phyloP scores from a whole-genome alignment of 2,113 vertebrate genomes.

The Phycodurus eques region DNA sequence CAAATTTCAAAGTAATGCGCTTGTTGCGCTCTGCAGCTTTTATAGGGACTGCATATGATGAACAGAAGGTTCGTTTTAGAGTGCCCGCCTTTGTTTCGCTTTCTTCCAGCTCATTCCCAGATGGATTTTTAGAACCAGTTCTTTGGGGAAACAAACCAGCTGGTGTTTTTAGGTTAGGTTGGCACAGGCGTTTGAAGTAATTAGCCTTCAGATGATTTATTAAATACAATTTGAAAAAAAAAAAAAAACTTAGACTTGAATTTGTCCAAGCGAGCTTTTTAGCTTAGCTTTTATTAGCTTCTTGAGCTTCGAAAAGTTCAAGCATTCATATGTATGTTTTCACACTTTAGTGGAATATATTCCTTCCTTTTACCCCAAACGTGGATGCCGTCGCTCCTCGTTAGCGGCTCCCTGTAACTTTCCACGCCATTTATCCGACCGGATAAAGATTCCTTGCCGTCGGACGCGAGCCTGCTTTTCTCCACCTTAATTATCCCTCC shows the following conservation, averaged over 20 bases:
- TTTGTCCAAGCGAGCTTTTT: too few relatives aligned
- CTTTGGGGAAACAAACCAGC: background rate
- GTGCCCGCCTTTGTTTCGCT: background rate
- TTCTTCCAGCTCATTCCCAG: background rate
- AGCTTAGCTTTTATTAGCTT: too few relatives aligned
- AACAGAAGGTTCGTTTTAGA: background rate
- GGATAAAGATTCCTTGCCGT: slow-evolving; percentile 53
- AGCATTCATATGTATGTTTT: slow-evolving; percentile 8
- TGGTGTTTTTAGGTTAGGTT: slow-evolving; percentile 34
- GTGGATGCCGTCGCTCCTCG: background rate
- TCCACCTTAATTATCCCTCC: slow-evolving; percentile 57
- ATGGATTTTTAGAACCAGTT: background rate
- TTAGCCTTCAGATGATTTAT: slow-evolving; percentile 51
- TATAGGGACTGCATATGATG: background rate
- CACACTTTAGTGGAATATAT: slow-evolving; percentile 38
- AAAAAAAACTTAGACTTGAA: background rate
- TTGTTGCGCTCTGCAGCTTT: background rate
- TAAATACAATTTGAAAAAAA: slow-evolving; percentile 39
- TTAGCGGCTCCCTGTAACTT: slow-evolving; percentile 33
- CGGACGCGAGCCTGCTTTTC: slow-evolving; percentile 34
- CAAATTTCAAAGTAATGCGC: background rate
- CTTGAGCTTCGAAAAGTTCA: slow-evolving; percentile 1
- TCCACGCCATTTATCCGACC: slow-evolving; percentile 44
- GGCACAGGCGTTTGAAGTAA: slow-evolving; percentile 46
- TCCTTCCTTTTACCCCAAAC: slow-evolving; percentile 38